Evolutionary conservation across 2,113 vertebrate species (phyloP), one percentile per base, ranked within the genome.

Genomic region (Myodes glareolus): DNA sequence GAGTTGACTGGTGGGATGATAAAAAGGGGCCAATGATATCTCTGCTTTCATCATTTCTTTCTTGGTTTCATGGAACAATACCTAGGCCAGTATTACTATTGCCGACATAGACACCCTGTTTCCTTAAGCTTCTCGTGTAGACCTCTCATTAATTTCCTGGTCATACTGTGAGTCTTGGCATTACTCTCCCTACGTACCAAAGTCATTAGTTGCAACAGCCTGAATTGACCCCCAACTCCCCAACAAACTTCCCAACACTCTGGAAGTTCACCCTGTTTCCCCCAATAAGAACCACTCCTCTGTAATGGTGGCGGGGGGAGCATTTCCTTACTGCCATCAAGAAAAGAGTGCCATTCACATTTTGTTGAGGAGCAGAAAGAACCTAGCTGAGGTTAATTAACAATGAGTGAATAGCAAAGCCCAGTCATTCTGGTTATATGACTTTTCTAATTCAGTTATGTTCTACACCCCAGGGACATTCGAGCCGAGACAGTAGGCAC

Each of bases 351-450:
- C 21, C 92, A 2, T 25, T 89, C 45, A 92, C 87, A 77, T 78
- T 94, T 78, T 87, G 39, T 65, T 80, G 29, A 87, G 31, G 36
- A 82, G 5, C 31, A 75, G 29, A 85, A 50, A 86, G 33, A 61
- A 13, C 39, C 31, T 93, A 92, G 39, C 85, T 68, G 72, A 92
- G 61, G 42, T 95, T 95, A 97, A 88, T 58, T 96, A 94, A 94
- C 84, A 73, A 58, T 92, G 52, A 97, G 88, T 95, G 84, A 96
- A 78, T 97, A 91, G 84, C 82, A 36, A 94, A 91, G 58, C 90
- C 85, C 76, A 68, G 42, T 91, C 91, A 96, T 39, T 85, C 89
- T 91, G 67, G 31, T 86, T 96, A 33, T 94, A 36, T 92, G 81
- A 73, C 88, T 92, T 87, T 13, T 82, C 88, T 86, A 84, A 73